phyloP scores from a whole-genome alignment of 2,113 vertebrate species.

The Ctenomys sociabilis region DNA sequence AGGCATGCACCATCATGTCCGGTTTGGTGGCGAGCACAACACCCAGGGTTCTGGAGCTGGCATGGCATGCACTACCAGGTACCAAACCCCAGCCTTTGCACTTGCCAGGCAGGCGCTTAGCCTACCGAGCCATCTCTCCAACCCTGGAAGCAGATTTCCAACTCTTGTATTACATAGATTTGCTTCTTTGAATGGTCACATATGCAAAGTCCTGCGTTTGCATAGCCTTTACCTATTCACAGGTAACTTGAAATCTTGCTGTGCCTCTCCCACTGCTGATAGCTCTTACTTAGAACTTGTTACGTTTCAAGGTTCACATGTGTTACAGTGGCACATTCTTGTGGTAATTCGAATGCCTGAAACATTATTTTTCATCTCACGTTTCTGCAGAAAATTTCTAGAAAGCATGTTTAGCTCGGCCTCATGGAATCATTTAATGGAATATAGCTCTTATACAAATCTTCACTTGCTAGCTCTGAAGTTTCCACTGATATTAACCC shows the following conservation, averaged over 20 bases:
- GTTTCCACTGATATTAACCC: conserved; percentile 5
- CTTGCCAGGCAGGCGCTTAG: too few relatives aligned
- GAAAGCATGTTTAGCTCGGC: not conserved
- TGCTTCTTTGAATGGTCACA: not conserved
- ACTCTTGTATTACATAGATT: not conserved
- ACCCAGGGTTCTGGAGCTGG: too few relatives aligned
- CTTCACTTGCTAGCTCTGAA: not conserved
- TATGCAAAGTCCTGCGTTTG: not conserved
- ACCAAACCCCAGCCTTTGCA: too few relatives aligned
- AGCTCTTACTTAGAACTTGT: not conserved
- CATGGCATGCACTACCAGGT: too few relatives aligned
- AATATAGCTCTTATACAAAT: not conserved
- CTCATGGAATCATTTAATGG: not conserved
- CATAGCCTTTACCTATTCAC: not conserved
- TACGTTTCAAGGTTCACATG: conserved; percentile 9
- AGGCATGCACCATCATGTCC: too few relatives aligned
- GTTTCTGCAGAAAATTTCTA: conserved; percentile 15
- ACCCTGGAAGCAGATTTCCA: not conserved
- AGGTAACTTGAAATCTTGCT: not conserved
- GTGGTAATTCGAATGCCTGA: not conserved
- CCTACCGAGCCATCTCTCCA: too few relatives aligned
- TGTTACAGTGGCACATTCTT: not conserved
- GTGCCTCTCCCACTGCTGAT: not conserved
- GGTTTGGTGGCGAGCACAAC: too few relatives aligned
- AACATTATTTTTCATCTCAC: not conserved